These are phyloP conservation scores for Bombus pyrosoma DNA, from an alignment of 1,140 invertebrate genomes.

Conservation along the genomic window DNA sequence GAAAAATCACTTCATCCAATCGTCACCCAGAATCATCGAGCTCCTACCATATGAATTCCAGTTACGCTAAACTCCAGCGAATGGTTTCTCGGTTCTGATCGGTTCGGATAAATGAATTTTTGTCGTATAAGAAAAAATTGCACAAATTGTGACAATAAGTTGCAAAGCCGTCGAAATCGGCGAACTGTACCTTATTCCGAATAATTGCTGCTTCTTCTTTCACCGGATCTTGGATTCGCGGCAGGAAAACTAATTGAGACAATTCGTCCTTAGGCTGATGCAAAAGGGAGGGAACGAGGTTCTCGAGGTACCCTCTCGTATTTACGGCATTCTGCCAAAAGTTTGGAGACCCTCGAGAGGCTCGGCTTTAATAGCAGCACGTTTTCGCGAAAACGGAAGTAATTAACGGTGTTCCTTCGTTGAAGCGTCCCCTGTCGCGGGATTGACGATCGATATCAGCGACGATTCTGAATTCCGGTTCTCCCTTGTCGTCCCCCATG, in stretches of 20 bases:
- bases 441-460: slow-evolving; percentile 58
- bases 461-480: slow-evolving; percentile 45
- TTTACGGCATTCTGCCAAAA: slow-evolving; percentile 25
- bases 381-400: slow-evolving; percentile 57
- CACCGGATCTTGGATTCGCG: too few species aligned
- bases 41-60: too few species aligned
- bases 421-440: slow-evolving; percentile 26
- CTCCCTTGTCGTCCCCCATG: slow-evolving; percentile 20
- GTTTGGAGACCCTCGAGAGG: slow-evolving; percentile 16
- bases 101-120: too few species aligned
- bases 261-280: slow-evolving; percentile 1
- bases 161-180: too few species aligned
- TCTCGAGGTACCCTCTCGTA: background rate
- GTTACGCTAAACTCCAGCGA: too few species aligned
- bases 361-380: slow-evolving; percentile 44
- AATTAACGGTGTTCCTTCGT: slow-evolving; percentile 52
- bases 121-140: too few species aligned
- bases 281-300: background rate
- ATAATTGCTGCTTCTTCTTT: too few species aligned
- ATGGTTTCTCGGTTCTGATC: too few species aligned
- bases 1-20: too few species aligned
- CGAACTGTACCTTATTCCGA: too few species aligned
- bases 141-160: too few species aligned
- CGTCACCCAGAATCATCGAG: too few species aligned
- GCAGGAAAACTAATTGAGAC: background rate